Base-by-base conservation (phyloP, 1,140 invertebrate genomes). In the Nasonia giraulti region DNA sequence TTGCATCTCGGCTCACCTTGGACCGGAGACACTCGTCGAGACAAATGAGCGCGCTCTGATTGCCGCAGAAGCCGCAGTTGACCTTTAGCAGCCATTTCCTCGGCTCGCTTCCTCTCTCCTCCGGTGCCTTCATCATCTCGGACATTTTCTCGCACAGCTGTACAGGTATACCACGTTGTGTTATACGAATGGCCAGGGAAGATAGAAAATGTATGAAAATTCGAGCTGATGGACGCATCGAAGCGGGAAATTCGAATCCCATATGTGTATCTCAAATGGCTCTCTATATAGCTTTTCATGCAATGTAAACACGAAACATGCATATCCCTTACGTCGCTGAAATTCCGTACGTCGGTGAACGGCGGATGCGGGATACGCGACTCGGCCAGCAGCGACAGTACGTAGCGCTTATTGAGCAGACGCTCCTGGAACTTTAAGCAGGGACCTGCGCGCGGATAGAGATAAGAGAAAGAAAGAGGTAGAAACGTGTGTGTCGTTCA, bases 11-110 rank as follows among this genome's bases (percentile, higher is more conserved):
- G 55, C 23, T 79, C 33, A 79, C 75, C 82, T 73, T 79, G 7
- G 33, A 4, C n/a, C 0, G 27, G 44, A 8, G 47, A 62, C 31
- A 66, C 71, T 12, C 12, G 23, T 86, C 27, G 31, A 89, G 33
- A 27, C 23, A 66, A 17, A 87, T 27, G 20, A 87, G 17, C 4
- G 85, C 88, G 8, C 85, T 89, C 62, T 88, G 88, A 81, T 86
- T 73, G 31, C 87, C 86, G 44, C 83, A 73, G 76, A 87, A 88
- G 4, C 87, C 88, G 17, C 71, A 77, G 75, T 88, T 87, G 75
- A 89, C 82, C 85, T 87, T 89, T n/a, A 89, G 44, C 20, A 89
- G 44, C 88, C 88, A 89, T 31, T 69, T 85, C 2, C 44, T 55
- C n/a, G 33, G 31, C 31, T 14, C 7, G 17, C 27, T 12, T n/a